Evolutionary conservation across 2,797 vertebrate species (phyloP).

Genomic region (Tenualosa thibaudeaui): DNA sequence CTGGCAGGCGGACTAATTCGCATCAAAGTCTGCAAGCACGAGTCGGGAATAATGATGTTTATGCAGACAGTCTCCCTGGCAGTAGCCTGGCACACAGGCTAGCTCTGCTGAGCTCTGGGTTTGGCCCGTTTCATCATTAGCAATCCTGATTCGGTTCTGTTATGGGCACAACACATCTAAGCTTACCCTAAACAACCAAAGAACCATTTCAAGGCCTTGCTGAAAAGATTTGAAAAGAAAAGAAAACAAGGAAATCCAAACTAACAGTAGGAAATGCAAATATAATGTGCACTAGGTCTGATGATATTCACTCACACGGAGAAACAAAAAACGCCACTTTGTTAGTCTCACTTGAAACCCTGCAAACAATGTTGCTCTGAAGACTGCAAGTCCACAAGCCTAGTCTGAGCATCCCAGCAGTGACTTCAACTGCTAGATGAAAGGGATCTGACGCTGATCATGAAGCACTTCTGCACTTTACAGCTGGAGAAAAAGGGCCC

Average conservation of each 20-base stretch:
- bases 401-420: neutral
- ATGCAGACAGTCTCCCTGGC: slow-evolving; percentile 10
- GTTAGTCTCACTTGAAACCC: neutral
- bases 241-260: neutral
- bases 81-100: neutral
- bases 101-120: neutral
- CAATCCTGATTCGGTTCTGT: neutral
- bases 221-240: neutral
- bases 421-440: neutral
- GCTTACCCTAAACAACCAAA: neutral
- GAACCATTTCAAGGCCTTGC: neutral
- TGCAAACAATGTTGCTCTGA: neutral
- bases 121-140: neutral
- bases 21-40: neutral
- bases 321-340: neutral
- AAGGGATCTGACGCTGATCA: neutral
- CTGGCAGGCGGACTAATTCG: neutral
- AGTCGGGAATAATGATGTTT: slow-evolving; percentile 10
- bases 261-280: neutral
- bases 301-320: neutral
- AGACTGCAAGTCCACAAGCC: neutral
- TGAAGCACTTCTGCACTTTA: neutral
- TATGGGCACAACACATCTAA: neutral
- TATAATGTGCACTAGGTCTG: neutral
- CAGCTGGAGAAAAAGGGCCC: slow-evolving; percentile 39